Base-by-base conservation (phyloP, 2,797 vertebrate species). In the Rhyacichthys aspro region DNA sequence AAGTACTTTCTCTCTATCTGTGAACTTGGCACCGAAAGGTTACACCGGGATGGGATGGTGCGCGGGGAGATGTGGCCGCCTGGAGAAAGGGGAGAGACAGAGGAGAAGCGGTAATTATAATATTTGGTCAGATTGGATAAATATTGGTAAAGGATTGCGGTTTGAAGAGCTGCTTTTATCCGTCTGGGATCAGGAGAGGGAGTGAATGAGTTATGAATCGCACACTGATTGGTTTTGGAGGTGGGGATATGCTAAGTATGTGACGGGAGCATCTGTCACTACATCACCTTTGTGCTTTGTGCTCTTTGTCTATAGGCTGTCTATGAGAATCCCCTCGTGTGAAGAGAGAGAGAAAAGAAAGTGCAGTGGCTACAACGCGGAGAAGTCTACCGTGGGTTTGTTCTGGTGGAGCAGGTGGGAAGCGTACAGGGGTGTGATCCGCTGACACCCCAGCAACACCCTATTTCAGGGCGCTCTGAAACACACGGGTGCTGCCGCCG, bases 1-100 rank as follows among this genome's bases (percentile, higher is more conserved):
- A 88, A 89, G 85, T 84, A 85, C 82, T 85, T 86, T 88, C 84
- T 89, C 86, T 87, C 86, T 86, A 84, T 89, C 86, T 87, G 83
- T 87, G 84, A 89, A 89, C 86, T 85, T 90, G 88, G 89, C 89
- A 88, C 75, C 34, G 69, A 79, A 70, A 86, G 86, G 87, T 89
- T 87, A 79, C 72, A 33, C 63, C 56, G 3, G 59, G 71, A 61
- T 55, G 72, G 65, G 61, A 48, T 56, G 49, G 48, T 43, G 48
- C 17, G 48, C 12, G 59, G 16, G 53, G 49, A 60, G 18, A 63
- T 67, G 73, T 48, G 63, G 79, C 71, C 83, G 82, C 81, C 79
- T 60, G 49, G 48, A 70, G 68, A 57, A n/a, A 62, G 67, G 58
- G 57, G 28, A 62, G 55, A 60, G 75, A 66, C 60, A 46, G 15